Conservation (phyloP, 2,797 vertebrate genomes). For the Coregonus sp. region DNA sequence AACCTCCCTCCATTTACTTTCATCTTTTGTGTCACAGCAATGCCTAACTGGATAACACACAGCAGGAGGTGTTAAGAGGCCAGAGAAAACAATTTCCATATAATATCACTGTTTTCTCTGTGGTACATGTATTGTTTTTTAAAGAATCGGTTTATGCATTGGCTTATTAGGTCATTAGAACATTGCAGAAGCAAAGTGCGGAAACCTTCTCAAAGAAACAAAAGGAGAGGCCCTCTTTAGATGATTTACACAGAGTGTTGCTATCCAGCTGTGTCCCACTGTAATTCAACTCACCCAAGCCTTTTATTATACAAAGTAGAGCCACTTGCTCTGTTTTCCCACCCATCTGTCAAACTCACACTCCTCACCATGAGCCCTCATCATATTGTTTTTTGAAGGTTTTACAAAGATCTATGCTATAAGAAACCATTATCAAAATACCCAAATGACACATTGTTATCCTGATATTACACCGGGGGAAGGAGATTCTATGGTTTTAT, state of each 20-base stretch:
- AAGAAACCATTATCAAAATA: neutral
- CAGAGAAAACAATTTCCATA: neutral
- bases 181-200: neutral
- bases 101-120: neutral
- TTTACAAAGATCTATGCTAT: neutral
- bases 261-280: neutral
- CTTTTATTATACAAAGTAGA: conserved; percentile 3
- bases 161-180: neutral
- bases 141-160: neutral
- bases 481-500: neutral
- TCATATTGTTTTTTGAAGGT: neutral
- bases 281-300: neutral
- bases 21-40: conserved; percentile 7
- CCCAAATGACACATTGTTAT: neutral
- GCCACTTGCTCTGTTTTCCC: neutral
- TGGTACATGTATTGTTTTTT: neutral
- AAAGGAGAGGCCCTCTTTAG: neutral
- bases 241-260: neutral
- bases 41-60: neutral
- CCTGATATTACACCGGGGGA: neutral
- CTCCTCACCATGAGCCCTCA: neutral
- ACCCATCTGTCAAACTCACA: neutral
- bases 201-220: neutral
- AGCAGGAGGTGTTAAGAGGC: neutral
- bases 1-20: neutral